Evolutionary conservation across 2,888 invertebrate genomes (phyloP), one percentile per base, ranked within the genome.

Genomic region (Torymus auratus): DNA sequence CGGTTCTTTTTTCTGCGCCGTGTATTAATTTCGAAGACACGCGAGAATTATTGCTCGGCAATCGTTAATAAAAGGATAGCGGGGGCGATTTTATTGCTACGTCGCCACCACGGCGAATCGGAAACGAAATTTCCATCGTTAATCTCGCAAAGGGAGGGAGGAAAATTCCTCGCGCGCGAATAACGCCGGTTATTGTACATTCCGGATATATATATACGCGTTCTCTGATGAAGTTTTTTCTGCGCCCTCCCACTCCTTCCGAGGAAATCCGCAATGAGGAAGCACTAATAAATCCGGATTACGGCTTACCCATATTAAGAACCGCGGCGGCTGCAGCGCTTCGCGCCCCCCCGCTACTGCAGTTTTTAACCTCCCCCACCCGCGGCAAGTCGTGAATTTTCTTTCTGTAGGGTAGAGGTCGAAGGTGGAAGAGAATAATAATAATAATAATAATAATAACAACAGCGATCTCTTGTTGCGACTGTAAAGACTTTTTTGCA

Each of bases 221-320:
- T 23, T 28, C 17, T 2, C 62, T 58, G 64, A 69, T 68, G 56
- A 79, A 68, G 72, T 74, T 79, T 77, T 64, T 77, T 55, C 53
- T 55, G 15, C 52, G 15, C 14, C 10, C 4, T 20, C 7, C 14
- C 14, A 5, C 60, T n/a, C 1, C n/a, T 5, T 4, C 58, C 14
- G 28, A 64, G 58, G 17, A 70, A 71, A 62, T 75, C 50, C 60
- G 52, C 65, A 53, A 55, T 67, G 68, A 72, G 67, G 55, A 70
- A 80, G 53, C 14, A 62, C 71, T 75, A 71, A 80, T 80, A 80
- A 76, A 80, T 80, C 71, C 55, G 67, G 75, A 76, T 80, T 80
- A 80, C 67, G 23, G 56, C 71, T 74, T 69, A 58, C 62, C 53
- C 72, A 61, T 70, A 72, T 76, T 68, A 67, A 67, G 61, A 60